Conservation (phyloP, 2,888 invertebrate genomes). For the Tenthredo mesomela region DNA sequence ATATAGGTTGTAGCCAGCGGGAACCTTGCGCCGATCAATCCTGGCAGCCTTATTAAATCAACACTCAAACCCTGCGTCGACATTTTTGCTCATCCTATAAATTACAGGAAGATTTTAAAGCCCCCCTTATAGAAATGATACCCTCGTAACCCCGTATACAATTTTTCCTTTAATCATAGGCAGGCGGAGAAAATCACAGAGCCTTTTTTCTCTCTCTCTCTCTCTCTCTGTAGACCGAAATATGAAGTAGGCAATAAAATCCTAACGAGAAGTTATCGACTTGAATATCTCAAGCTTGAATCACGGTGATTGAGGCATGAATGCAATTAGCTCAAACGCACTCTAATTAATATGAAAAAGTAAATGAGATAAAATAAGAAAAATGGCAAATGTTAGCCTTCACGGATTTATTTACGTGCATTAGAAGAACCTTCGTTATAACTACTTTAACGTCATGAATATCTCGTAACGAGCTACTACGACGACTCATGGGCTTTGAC, state of each 20-base stretch:
- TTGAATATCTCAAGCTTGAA: slow-evolving; percentile 7
- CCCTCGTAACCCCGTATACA: neutral
- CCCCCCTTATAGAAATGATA: neutral
- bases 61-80: slow-evolving; percentile 12
- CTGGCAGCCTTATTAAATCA: slow-evolving; percentile 36
- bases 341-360: neutral
- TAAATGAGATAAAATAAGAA: neutral
- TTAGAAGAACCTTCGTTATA: too few species aligned
- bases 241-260: neutral
- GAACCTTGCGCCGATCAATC: slow-evolving; percentile 27
- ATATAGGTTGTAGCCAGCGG: slow-evolving; percentile 40
- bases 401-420: slow-evolving; percentile 3
- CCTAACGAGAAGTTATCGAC: slow-evolving; percentile 42
- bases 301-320: neutral
- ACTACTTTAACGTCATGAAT: slow-evolving; percentile 16
- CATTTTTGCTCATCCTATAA: slow-evolving; percentile 32
- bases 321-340: slow-evolving; percentile 18
- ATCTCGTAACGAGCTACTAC: slow-evolving; percentile 41
- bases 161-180: neutral
- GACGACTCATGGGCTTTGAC: neutral
- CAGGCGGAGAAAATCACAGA: neutral
- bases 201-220: neutral
- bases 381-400: slow-evolving; percentile 8
- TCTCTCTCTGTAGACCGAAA: neutral
- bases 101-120: slow-evolving; percentile 13